These are phyloP conservation scores for Micronycteris hirsuta DNA, from an alignment of 2,113 vertebrate genomes.

Conservation along the genomic window DNA sequence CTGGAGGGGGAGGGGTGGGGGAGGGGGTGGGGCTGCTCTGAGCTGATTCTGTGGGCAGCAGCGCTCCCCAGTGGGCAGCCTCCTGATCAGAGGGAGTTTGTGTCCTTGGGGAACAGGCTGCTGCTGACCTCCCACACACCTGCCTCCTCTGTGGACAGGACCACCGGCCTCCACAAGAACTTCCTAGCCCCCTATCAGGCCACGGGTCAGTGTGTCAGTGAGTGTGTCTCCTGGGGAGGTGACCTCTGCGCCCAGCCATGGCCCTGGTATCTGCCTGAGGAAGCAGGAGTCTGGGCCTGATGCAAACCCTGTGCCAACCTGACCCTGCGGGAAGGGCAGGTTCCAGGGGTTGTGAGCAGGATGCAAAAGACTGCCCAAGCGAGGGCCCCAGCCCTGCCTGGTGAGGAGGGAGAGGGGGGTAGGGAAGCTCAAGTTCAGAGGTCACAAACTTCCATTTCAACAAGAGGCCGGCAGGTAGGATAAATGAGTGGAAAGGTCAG, in stretches of 20 bases:
- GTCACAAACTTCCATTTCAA: neutral
- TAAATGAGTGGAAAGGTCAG: neutral
- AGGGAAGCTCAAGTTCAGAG: neutral
- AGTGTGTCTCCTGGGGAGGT: conserved; percentile 2
- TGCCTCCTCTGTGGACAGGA: conserved; percentile 81
- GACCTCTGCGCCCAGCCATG: too few species aligned
- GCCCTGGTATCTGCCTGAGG: neutral
- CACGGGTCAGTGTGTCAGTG: conserved; percentile 81
- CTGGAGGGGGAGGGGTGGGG: neutral
- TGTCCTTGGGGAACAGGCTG: conserved; percentile 83
- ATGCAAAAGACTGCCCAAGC: neutral
- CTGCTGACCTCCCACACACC: conserved; percentile 82
- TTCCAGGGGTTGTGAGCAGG: neutral
- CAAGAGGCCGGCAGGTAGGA: neutral
- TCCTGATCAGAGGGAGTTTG: conserved; percentile 80
- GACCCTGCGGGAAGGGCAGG: neutral
- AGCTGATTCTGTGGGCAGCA: conserved; percentile 85
- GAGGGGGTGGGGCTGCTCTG: conserved; percentile 77
- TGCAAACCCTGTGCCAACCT: neutral
- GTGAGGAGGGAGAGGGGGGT: neutral
- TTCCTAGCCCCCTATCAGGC: conserved; percentile 86
- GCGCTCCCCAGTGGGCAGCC: conserved; percentile 78
- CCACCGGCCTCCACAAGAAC: conserved; percentile 70
- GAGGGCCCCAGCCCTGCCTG: too few species aligned
- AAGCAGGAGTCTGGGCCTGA: neutral